phyloP scores from a whole-genome alignment of 2,888 invertebrate species.

The Oxytorus armatus region DNA sequence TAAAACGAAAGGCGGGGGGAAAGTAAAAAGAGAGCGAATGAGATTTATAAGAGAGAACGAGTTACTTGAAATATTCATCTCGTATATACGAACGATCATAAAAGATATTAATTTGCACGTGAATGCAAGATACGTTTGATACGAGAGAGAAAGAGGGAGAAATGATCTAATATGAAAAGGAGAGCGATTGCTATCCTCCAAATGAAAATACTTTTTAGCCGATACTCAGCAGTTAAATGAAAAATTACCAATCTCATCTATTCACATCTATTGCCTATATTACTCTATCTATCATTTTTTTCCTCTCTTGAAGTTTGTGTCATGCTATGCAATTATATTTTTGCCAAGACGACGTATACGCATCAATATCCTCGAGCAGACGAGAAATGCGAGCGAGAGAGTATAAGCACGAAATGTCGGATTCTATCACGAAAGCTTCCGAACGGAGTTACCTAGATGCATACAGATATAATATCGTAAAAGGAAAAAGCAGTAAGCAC shows the following conservation, averaged over 20 bases:
- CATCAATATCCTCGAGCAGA: constrained; percentile 3
- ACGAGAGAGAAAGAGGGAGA: neutral
- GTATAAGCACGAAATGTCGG: constrained; percentile 51
- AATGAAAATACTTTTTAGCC: constrained; percentile 35
- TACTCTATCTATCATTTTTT: neutral
- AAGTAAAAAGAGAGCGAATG: constrained; percentile 23
- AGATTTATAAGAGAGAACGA: constrained; percentile 24
- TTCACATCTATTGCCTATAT: constrained; percentile 18
- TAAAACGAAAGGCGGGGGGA: constrained; percentile 47
- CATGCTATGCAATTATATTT: constrained; percentile 55
- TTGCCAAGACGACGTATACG: constrained; percentile 1
- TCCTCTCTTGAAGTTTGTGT: constrained; percentile 34
- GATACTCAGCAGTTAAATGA: constrained; percentile 31
- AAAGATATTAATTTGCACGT: constrained; percentile 57
- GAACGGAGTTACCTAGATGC: constrained; percentile 28
- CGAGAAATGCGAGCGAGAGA: constrained; percentile 25
- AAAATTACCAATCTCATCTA: constrained; percentile 24
- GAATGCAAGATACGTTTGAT: constrained; percentile 41
- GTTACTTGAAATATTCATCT: constrained; percentile 47
- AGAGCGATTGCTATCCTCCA: constrained; percentile 15
- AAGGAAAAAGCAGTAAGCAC: constrained; percentile 47
- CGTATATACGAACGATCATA: constrained; percentile 47
- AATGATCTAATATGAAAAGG: constrained; percentile 19
- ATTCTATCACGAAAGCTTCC: constrained; percentile 61
- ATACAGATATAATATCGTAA: constrained; percentile 31